Evolutionary conservation across 2,888 invertebrate genomes (phyloP).

Genomic region (Lasioglossum lativentre): DNA sequence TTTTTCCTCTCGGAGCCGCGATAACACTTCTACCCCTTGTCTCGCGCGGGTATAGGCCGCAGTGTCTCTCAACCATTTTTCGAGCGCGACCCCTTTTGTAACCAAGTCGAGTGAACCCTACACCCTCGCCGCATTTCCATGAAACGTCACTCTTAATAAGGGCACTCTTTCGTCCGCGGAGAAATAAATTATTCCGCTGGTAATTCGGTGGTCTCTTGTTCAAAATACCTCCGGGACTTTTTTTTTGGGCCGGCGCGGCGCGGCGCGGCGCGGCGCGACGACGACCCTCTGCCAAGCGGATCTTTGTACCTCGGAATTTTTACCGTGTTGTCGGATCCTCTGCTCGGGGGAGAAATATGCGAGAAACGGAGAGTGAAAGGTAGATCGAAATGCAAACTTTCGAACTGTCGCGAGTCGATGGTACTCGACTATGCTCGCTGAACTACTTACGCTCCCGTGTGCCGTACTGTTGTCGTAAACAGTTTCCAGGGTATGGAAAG

Average conservation of each 20-base stretch:
- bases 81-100: background rate
- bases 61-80: background rate
- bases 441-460: background rate
- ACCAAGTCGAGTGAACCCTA: background rate
- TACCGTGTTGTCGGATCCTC: background rate
- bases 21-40: background rate
- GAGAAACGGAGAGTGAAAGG: background rate
- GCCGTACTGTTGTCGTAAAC: background rate
- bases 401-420: background rate
- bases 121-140: background rate
- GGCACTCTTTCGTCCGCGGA: background rate
- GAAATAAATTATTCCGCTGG: background rate
- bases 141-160: background rate
- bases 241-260: background rate
- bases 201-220: background rate
- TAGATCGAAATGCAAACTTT: background rate
- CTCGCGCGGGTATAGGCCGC: background rate
- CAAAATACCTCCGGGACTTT: background rate
- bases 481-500: background rate
- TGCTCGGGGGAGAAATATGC: background rate
- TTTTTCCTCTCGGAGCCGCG: background rate
- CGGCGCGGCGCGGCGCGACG: background rate
- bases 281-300: background rate
- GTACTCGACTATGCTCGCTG: background rate
- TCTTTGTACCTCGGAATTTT: background rate